A percentile compares a stretch with the other conserved stretches of the same genome.
Evolutionary conservation across 37 sponge, comb jelly and placozoan genomes (phyloP).

Genomic region (Lycopodina hypogea): DNA sequence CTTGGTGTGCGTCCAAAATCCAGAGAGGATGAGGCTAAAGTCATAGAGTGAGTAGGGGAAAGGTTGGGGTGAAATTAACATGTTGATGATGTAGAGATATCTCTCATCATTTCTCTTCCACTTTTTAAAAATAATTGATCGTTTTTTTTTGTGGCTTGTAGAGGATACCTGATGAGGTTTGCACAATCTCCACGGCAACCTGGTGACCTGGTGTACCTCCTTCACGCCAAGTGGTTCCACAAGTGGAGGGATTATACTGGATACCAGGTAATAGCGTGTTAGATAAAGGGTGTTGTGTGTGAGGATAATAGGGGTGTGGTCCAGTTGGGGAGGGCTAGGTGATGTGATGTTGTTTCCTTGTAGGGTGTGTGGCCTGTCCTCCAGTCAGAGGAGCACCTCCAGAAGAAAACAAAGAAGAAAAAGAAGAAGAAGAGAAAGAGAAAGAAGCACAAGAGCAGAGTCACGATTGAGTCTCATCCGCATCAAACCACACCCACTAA

Average conservation of each 20-base stretch:
- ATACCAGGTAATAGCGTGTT: constrained; percentile 39
- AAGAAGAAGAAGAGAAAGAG: not conserved
- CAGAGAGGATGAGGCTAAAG: constrained; percentile 43
- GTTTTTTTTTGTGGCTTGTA: not conserved
- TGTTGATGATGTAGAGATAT: no score
- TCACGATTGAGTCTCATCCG: not conserved
- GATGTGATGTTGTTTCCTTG: no score
- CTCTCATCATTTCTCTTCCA: no score
- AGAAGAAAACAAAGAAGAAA: constrained; percentile 35
- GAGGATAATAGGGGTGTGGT: not conserved
- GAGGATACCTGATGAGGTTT: constrained; percentile 67
- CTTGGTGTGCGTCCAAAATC: constrained; percentile 64
- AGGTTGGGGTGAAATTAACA: not conserved
- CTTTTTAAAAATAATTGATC: not conserved
- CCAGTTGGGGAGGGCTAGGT: not conserved
- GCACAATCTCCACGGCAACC: constrained; percentile 7
- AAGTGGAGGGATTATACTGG: constrained; percentile 55
- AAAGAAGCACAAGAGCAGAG: not conserved
- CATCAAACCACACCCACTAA: not conserved
- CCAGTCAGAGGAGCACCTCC: not conserved
- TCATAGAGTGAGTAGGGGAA: constrained; percentile 51
- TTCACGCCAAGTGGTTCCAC: constrained; percentile 66
- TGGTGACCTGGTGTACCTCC: constrained; percentile 75
- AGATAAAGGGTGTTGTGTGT: not conserved
- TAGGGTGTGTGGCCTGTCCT: not conserved